A percentile compares a stretch with the other conserved stretches of the same genome.
Evolutionary conservation across 1,140 invertebrate species (phyloP).

Genomic region (Procambarus virginalis): DNA sequence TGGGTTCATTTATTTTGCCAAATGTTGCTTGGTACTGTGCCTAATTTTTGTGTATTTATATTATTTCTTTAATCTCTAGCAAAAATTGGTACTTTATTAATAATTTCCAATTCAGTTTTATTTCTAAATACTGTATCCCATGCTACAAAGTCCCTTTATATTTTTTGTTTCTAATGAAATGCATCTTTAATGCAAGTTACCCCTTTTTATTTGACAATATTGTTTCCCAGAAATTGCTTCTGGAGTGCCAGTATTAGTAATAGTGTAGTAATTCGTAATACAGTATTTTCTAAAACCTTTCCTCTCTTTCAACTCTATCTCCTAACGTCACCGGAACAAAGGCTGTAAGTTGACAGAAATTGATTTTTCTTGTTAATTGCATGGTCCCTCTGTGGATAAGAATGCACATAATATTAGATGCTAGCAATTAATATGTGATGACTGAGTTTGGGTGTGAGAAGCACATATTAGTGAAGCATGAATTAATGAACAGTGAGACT

Average conservation of each 20-base stretch:
- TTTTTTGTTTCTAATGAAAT: too few relatives aligned
- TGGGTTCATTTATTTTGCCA: not conserved
- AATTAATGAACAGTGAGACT: not conserved
- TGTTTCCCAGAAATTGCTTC: not conserved
- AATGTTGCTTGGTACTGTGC: too few relatives aligned
- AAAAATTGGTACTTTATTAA: too few relatives aligned
- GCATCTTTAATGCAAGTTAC: not conserved
- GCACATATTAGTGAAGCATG: not conserved
- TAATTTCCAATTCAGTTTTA: too few relatives aligned
- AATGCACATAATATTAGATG: constrained; percentile 20
- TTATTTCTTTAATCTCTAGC: too few relatives aligned
- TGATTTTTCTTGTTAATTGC: constrained; percentile 27
- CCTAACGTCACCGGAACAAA: constrained; percentile 38
- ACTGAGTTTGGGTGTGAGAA: not conserved
- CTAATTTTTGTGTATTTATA: too few relatives aligned
- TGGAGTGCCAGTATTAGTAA: not conserved
- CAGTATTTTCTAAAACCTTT: constrained; percentile 40
- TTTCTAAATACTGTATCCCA: too few relatives aligned
- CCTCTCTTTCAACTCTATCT: constrained; percentile 50
- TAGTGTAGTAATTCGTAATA: constrained; percentile 21
- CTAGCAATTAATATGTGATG: constrained; percentile 1
- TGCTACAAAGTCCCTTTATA: too few relatives aligned
- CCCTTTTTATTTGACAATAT: not conserved
- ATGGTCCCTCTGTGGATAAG: constrained; percentile 37
- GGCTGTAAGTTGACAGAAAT: constrained; percentile 56